Conservation (phyloP, 2,113 vertebrate species). For the Parotia lawesii region DNA sequence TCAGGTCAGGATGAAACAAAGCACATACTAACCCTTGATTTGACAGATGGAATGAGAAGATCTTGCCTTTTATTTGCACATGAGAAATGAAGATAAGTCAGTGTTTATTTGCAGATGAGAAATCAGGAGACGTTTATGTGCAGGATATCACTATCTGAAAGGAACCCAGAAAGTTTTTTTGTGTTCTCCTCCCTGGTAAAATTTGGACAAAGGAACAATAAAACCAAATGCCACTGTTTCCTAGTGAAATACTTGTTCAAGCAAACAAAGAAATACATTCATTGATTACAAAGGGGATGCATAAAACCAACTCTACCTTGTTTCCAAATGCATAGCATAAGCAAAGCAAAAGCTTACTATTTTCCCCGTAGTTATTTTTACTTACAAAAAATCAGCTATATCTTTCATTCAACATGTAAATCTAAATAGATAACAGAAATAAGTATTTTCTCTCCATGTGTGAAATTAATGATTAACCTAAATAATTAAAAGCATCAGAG, state of each 20-base stretch:
- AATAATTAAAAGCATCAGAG: constrained; percentile 29
- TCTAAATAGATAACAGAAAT: constrained; percentile 5
- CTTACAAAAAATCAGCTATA: not conserved
- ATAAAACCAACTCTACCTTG: not conserved
- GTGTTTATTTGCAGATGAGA: not conserved
- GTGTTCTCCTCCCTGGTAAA: not conserved
- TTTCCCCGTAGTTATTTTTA: not conserved
- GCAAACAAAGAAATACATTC: not conserved
- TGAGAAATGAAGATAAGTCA: not conserved
- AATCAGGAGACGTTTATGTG: not conserved
- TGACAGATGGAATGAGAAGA: not conserved
- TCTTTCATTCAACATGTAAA: not conserved
- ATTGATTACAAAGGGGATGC: not conserved
- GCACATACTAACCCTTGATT: not conserved
- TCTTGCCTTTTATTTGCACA: not conserved
- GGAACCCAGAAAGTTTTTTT: not conserved
- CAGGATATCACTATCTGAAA: not conserved
- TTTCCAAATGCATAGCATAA: not conserved
- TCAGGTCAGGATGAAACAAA: not conserved
- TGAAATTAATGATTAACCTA: constrained; percentile 28
- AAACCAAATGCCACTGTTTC: not conserved
- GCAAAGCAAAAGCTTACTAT: not conserved
- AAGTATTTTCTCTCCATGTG: not conserved
- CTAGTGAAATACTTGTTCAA: not conserved
- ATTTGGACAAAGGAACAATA: not conserved